phyloP scores from a whole-genome alignment of 35 echinoderm and acorn worm species.

The Holothuria glaberrima region DNA sequence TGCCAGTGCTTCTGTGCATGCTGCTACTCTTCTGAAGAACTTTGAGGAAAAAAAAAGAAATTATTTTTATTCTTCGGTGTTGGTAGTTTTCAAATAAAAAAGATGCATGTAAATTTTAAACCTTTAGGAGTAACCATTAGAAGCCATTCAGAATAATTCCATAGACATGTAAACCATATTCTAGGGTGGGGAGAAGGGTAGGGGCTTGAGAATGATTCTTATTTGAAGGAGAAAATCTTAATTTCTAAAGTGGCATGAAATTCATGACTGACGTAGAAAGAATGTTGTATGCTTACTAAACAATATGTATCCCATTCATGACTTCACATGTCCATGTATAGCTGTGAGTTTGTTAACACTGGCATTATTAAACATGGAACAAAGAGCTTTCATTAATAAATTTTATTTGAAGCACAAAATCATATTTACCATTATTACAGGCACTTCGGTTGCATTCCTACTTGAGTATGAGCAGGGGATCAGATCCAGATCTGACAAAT shows the following conservation, averaged over 20 bases:
- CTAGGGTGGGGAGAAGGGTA: background rate
- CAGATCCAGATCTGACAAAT: background rate
- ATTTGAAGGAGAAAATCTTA: background rate
- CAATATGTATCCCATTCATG: conserved; percentile 4
- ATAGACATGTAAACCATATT: background rate
- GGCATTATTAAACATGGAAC: conserved; percentile 26
- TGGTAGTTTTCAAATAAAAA: no score
- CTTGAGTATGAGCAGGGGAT: background rate
- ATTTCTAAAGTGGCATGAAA: background rate
- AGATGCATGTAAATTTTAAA: no score
- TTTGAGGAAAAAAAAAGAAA: no score
- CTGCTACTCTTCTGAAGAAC: no score
- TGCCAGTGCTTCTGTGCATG: no score
- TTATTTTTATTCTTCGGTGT: no score
- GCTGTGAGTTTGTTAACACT: conserved; percentile 9
- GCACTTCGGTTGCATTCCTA: background rate
- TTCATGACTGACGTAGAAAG: background rate
- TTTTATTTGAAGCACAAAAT: background rate
- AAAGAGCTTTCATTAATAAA: conserved; percentile 21
- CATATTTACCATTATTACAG: conserved; percentile 30
- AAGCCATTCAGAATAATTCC: background rate
- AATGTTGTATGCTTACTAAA: background rate
- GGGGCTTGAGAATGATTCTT: background rate
- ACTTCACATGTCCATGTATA: conserved; percentile 21
- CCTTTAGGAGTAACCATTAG: no score